Conservation (phyloP, 30 jellyfish, hydroid and myxozoan species). For the Hydractinia symbiolongicarpus region DNA sequence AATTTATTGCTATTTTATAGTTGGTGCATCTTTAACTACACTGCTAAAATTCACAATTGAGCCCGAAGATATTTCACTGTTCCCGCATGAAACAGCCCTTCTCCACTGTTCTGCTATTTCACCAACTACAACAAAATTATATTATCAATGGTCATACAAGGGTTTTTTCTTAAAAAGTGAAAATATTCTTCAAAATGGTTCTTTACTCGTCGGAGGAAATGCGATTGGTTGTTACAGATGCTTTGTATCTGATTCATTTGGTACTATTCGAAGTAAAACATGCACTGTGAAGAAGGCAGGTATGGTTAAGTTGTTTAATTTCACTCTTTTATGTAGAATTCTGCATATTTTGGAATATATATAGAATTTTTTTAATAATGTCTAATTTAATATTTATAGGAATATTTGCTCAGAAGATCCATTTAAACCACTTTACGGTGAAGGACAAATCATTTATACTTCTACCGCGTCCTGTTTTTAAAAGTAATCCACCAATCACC, state of each 20-base stretch:
- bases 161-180: not conserved
- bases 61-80: not conserved
- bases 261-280: not conserved
- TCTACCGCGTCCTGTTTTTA: not conserved
- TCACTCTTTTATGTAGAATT: not conserved
- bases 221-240: not conserved
- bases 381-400: not conserved
- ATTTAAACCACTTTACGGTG: not conserved
- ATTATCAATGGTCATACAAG: conserved; percentile 2
- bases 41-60: not conserved
- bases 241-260: not conserved
- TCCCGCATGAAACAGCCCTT: not conserved
- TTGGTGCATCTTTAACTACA: no score
- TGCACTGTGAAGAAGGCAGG: not conserved
- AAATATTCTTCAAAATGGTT: not conserved
- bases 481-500: not conserved
- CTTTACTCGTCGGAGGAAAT: not conserved
- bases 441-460: not conserved
- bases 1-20: no score
- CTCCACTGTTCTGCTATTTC: not conserved
- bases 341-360: not conserved
- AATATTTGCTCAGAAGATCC: not conserved
- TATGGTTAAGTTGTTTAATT: no score
- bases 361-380: not conserved
- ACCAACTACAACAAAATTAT: not conserved